Evolutionary conservation across 2,113 vertebrate genomes (phyloP).

Genomic region (Ascaphus truei): DNA sequence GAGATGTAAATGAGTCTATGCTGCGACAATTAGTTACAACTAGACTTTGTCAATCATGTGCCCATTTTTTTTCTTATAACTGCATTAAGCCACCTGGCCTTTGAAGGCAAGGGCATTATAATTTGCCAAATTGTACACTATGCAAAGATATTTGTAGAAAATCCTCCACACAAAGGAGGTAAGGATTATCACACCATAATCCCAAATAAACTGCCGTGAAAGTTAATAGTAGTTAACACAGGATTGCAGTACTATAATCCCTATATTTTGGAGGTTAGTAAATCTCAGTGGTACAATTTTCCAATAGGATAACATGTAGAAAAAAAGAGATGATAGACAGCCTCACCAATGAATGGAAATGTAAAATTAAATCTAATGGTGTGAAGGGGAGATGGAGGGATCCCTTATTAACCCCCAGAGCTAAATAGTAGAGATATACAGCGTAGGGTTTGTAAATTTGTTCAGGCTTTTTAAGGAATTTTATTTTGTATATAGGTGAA

Average conservation of each 20-base stretch:
- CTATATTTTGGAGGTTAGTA: no score
- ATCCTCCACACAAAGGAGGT: not conserved
- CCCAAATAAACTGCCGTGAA: not conserved
- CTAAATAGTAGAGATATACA: no score
- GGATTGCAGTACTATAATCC: not conserved
- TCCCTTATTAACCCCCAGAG: no score
- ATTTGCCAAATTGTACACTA: not conserved
- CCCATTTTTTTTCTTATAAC: not conserved
- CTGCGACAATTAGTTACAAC: constrained; percentile 1
- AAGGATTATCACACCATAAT: not conserved
- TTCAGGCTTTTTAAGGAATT: not conserved
- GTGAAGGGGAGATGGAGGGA: no score
- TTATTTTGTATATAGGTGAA: not conserved
- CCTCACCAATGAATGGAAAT: no score
- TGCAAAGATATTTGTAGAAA: not conserved
- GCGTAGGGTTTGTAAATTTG: not conserved
- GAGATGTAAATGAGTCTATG: constrained; percentile 19
- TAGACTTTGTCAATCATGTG: not conserved
- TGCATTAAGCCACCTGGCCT: not conserved
- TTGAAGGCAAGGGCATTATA: not conserved
- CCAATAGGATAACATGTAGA: no score
- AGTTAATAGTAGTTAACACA: no score
- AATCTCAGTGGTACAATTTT: no score
- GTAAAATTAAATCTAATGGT: no score
- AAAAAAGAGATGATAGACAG: no score